These are phyloP conservation scores for Plebejus anna DNA, from an alignment of 2,888 invertebrate species.

Conservation along the genomic window DNA sequence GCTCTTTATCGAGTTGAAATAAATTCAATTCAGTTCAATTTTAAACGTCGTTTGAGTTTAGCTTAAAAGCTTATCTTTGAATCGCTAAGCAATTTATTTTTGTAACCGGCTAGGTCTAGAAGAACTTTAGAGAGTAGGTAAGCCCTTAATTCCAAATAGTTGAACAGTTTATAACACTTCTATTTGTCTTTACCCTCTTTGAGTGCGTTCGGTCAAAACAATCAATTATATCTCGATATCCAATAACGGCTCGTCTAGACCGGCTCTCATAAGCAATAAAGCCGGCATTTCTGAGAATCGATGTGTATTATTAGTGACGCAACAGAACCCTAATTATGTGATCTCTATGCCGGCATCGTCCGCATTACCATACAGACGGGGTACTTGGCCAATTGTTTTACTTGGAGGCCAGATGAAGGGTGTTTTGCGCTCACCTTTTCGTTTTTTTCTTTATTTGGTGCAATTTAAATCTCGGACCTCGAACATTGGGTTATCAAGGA, in stretches of 20 bases:
- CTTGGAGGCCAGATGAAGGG: constrained; percentile 1
- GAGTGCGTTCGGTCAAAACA: not conserved
- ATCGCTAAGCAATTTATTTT: not conserved
- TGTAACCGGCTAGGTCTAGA: not conserved
- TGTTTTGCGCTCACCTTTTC: not conserved
- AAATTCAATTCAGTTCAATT: not conserved
- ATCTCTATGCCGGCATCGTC: constrained; percentile 5
- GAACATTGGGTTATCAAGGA: not conserved
- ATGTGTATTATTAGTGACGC: constrained; percentile 6
- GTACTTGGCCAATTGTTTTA: constrained; percentile 10
- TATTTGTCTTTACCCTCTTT: too few species aligned
- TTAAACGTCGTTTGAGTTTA: not conserved
- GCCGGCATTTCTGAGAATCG: not conserved
- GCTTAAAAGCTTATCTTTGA: not conserved
- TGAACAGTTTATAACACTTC: too few species aligned
- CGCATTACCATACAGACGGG: constrained; percentile 1
- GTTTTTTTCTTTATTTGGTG: not conserved
- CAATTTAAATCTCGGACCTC: not conserved
- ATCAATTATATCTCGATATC: not conserved
- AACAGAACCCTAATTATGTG: constrained; percentile 15
- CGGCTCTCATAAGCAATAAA: constrained; percentile 1
- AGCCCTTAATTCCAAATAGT: too few species aligned
- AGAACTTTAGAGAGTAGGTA: too few species aligned
- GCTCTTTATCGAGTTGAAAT: not conserved
- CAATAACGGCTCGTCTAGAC: not conserved